These are phyloP conservation scores for Apamea crenata DNA, from an alignment of 2,888 invertebrate species.

Conservation along the genomic window DNA sequence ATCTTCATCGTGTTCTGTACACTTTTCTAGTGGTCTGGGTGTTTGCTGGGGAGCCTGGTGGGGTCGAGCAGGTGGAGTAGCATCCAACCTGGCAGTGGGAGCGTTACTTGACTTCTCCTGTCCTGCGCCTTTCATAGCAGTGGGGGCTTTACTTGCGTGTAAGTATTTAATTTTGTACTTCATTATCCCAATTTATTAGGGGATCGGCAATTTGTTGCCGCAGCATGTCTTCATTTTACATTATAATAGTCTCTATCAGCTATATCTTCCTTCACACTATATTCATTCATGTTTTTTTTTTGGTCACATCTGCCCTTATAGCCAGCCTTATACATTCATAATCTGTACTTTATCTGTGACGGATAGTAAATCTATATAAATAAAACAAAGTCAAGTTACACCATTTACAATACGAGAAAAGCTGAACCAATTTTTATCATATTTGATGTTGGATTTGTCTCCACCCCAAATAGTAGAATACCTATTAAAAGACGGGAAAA, in stretches of 20 bases:
- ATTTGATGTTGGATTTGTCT: too few relatives aligned
- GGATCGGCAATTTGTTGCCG: neutral
- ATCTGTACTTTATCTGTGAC: neutral
- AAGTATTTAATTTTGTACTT: constrained; percentile 67
- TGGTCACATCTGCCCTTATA: neutral
- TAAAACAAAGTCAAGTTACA: too few relatives aligned
- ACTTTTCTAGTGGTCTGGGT: constrained; percentile 89
- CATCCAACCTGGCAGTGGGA: constrained; percentile 92
- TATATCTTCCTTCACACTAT: neutral
- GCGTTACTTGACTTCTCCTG: constrained; percentile 91
- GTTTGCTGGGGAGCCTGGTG: constrained; percentile 92
- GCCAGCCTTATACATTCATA: too few relatives aligned
- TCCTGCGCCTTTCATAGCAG: constrained; percentile 91
- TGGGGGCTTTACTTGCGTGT: constrained; percentile 90
- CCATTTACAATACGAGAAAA: too few relatives aligned
- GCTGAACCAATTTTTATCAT: too few relatives aligned
- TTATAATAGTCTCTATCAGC: neutral
- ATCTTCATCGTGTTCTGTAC: neutral
- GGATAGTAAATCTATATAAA: too few relatives aligned
- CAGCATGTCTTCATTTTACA: neutral
- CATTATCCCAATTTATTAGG: neutral
- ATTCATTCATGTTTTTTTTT: too few relatives aligned
- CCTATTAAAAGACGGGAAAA: too few relatives aligned
- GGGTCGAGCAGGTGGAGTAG: constrained; percentile 92
- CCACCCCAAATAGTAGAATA: too few relatives aligned